These are phyloP conservation scores for Anser brachyrhynchus DNA, from an alignment of 2,113 vertebrate genomes.

Conservation along the genomic window DNA sequence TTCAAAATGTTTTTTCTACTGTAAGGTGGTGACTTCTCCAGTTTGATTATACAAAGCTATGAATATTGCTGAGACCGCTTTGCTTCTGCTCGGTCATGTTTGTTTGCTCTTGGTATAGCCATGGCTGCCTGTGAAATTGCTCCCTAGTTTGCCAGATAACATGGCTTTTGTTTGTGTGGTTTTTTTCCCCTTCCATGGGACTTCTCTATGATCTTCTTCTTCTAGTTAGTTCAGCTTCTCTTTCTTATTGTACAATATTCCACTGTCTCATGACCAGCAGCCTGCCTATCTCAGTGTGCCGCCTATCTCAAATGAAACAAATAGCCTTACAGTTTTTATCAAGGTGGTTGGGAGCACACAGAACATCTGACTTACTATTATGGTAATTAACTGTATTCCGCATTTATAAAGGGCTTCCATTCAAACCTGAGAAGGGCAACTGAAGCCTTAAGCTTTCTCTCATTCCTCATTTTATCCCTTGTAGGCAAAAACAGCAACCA, in stretches of 20 bases:
- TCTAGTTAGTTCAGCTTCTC: not conserved
- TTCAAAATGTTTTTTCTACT: not conserved
- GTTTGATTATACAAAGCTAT: not conserved
- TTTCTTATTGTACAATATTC: not conserved
- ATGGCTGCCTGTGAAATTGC: not conserved
- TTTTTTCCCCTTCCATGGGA: not conserved
- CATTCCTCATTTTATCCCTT: not conserved
- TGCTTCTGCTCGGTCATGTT: not conserved
- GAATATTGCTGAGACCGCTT: not conserved
- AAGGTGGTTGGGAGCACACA: not conserved
- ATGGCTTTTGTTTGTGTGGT: fast-evolving
- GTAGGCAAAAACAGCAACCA: not conserved
- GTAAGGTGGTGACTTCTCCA: not conserved
- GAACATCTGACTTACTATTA: not conserved
- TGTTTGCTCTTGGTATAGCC: not conserved
- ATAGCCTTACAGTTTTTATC: not conserved
- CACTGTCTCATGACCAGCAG: not conserved
- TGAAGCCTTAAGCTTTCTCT: not conserved
- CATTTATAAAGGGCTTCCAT: not conserved
- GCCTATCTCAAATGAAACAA: not conserved
- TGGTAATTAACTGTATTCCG: not conserved
- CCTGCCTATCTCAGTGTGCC: not conserved
- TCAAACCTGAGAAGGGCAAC: not conserved
- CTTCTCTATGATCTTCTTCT: not conserved
- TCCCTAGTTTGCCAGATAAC: not conserved